phyloP scores from a whole-genome alignment of 2,113 vertebrate genomes.

The Brachyistius frenatus region DNA sequence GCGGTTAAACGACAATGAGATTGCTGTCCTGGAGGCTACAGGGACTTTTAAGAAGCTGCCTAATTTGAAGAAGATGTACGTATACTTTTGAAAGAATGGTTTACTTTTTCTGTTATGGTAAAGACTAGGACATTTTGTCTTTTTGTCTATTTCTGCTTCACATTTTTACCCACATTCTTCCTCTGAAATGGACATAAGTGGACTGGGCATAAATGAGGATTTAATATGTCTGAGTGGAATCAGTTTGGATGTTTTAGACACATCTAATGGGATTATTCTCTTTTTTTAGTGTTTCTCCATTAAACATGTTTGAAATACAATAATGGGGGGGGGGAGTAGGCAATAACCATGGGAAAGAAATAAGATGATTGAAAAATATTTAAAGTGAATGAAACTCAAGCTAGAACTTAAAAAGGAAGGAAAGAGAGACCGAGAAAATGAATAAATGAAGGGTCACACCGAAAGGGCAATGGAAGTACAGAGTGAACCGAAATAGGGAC shows the following conservation, averaged over 20 bases:
- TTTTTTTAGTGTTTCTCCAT: neutral
- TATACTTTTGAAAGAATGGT: conserved; percentile 12
- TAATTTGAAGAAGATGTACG: conserved; percentile 95
- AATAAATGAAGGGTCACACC: neutral
- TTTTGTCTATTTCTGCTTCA: neutral
- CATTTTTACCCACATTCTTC: neutral
- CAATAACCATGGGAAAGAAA: neutral
- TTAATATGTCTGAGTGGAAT: neutral
- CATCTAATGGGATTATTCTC: neutral
- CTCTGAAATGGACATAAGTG: too few relatives aligned
- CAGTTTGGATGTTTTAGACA: neutral
- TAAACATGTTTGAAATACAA: neutral
- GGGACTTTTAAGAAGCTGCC: conserved; percentile 95
- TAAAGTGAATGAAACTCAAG: neutral
- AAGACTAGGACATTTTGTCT: neutral
- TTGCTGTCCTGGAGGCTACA: conserved; percentile 89
- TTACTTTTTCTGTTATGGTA: neutral
- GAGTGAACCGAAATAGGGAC: too few relatives aligned
- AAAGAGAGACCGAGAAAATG: neutral
- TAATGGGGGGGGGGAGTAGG: neutral
- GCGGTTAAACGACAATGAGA: conserved; percentile 96
- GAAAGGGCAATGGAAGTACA: neutral
- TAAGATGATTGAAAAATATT: conserved; percentile 4
- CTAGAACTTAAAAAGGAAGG: neutral
- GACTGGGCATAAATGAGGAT: neutral